Evolutionary conservation across 2,888 invertebrate species (phyloP), one percentile per base, ranked within the genome.

Genomic region (Cosmopolites sordidus): DNA sequence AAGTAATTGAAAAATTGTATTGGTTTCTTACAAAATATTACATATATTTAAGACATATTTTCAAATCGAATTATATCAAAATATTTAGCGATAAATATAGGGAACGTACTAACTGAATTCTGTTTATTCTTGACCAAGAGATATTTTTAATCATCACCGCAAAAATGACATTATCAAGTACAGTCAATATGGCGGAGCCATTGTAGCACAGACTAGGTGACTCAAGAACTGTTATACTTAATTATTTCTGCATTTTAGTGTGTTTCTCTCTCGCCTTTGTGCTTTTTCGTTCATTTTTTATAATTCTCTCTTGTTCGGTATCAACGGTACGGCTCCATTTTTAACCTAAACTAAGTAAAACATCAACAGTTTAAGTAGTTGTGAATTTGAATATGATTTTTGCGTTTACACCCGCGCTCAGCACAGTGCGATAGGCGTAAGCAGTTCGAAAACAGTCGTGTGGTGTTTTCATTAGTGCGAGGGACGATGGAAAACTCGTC

Each of bases 401-500:
- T 33, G n/a, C 12, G 4, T 11, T 9, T 33, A 11, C 8, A 4
- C 12, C 8, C 8, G 33, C 33, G n/a, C 5, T 33, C 4, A 6
- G 11, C 12, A 33, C 4, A 33, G 33, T 22, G 22, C 22, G 22
- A 33, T 12, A 33, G 33, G 33, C 33, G 33, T 33, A 12, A 11
- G 11, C 33, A 12, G 33, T 9, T 3, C 3, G 11, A 12, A 33
- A 12, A 33, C 33, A 12, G 33, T 11, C 11, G 33, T 33, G n/a
- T n/a, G n/a, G 33, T 12, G 12, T 12, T 3, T 2, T 33, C 11
- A 11, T 12, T 4, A n/a, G 33, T 14, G 48, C 38, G 15, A 43
- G 16, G 49, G 37, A 58, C 51, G 45, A 74, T 75, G 75, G 74
- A 75, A 66, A 73, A 75, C 65, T 69, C 67, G 63, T 68, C 73